Evolutionary conservation across 2,888 invertebrate genomes (phyloP), one percentile per base, ranked within the genome.

Genomic region (Eubasilissa splendida): DNA sequence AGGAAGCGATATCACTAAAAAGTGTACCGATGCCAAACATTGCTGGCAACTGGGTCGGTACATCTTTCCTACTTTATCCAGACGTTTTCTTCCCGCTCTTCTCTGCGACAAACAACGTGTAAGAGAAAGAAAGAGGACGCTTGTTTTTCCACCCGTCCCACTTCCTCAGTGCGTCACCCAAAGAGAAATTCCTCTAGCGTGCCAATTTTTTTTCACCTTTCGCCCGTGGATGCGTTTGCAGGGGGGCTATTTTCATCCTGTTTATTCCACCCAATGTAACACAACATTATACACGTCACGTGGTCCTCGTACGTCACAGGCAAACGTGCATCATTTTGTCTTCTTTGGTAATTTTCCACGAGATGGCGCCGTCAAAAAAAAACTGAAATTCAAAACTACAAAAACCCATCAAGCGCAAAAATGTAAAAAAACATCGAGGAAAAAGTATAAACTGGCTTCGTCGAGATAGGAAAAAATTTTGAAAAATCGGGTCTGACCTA

Each of bases 141-240:
- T 10, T 22, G 22, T 31, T 71, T 71, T 71, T 71, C 33, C 33
- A 22, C n/a, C 54, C 71, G 53, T 68, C 68, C 52, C 68, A 50
- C 52, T 11, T 10, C n/a, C n/a, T 68, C 10, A 14, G 9, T 52
- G 53, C 71, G 71, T 71, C 71, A 71, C 56, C 7, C 31, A 11
- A 52, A 68, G 52, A 42, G 66, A 70, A 33, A 70, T 71, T 71
- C 71, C 54, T 8, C 12, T 11, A 5, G 31, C 56, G 22, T 71
- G 71, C 71, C 71, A 71, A 71, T 71, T 31, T 54, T 71, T 71
- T 71, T 71, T 71, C 71, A 71, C 31, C 56, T 71, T 71, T 71
- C 56, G 56, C 33, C 14, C n/a, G 66, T 65, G 65, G 33, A 54
- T 53, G 9, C 53, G 22, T 22, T 22, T 31, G 1, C 22, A 22